These are phyloP conservation scores for Epicauta chinensis DNA, from an alignment of 1,140 invertebrate genomes.

Conservation along the genomic window DNA sequence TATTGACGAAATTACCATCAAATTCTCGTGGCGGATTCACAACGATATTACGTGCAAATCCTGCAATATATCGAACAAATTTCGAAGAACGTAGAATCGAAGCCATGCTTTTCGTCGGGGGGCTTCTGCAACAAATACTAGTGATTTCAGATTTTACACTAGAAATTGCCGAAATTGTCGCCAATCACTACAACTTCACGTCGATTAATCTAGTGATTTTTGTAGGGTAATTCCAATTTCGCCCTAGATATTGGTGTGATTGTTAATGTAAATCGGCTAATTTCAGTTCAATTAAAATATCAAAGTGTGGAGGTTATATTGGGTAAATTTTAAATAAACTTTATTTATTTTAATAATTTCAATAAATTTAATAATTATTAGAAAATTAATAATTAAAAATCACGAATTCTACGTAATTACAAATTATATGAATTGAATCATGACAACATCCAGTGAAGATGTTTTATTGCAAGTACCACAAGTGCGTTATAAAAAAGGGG, in stretches of 20 bases:
- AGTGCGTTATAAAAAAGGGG: constrained; percentile 93
- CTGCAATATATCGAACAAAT: constrained; percentile 60
- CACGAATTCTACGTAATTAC: too few species aligned
- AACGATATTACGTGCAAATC: constrained; percentile 58
- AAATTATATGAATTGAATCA: constrained; percentile 31
- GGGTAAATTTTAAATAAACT: neutral
- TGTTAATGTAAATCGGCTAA: neutral
- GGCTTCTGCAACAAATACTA: too few species aligned
- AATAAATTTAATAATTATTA: neutral
- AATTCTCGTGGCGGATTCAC: constrained; percentile 51
- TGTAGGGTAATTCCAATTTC: too few species aligned
- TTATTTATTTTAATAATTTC: neutral
- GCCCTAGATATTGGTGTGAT: too few species aligned
- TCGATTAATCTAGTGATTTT: too few species aligned
- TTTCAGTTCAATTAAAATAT: neutral
- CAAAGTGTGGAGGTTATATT: neutral
- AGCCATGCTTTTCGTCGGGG: constrained; percentile 45
- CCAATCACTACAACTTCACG: too few species aligned
- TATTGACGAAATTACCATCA: constrained; percentile 46
- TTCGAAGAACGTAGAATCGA: constrained; percentile 61
- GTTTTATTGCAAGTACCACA: constrained; percentile 85
- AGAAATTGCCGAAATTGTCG: too few species aligned
- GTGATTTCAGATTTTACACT: too few species aligned
- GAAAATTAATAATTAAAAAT: neutral
- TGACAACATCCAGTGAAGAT: constrained; percentile 85